A percentile compares a stretch with the other conserved stretches of the same genome.
phyloP scores from a whole-genome alignment of 2,797 vertebrate genomes.

The Gallirallus australis region DNA sequence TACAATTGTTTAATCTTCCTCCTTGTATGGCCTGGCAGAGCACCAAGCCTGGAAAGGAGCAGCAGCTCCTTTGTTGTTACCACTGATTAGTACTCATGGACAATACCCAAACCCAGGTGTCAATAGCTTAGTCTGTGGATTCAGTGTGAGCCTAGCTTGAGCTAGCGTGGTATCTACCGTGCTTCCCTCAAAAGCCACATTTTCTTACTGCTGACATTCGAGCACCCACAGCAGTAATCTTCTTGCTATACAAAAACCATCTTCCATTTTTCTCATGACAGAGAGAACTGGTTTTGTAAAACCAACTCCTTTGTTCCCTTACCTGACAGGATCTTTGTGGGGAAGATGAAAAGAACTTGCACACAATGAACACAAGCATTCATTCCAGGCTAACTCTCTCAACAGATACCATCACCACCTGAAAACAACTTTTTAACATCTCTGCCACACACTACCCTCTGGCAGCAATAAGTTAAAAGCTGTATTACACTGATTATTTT shows the following conservation, averaged over 20 bases:
- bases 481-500: neutral
- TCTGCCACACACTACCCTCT: neutral
- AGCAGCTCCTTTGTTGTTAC: neutral
- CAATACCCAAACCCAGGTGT: neutral
- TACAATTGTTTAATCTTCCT: constrained; percentile 36
- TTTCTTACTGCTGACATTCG: neutral
- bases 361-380: rapidly evolving
- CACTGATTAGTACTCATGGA: neutral
- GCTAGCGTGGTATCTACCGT: neutral
- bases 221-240: neutral
- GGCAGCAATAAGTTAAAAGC: neutral
- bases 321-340: neutral
- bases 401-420: neutral
- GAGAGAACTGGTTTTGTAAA: neutral
- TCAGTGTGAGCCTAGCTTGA: neutral
- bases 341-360: neutral
- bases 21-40: neutral
- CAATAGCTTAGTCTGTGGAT: neutral
- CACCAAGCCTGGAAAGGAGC: neutral
- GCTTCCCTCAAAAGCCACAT: neutral
- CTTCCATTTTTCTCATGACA: neutral
- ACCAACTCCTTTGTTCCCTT: neutral
- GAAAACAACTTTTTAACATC: neutral
- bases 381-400: neutral
- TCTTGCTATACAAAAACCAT: neutral